Evolutionary conservation across 2,797 vertebrate species (phyloP).

Genomic region (Catharus ustulatus): DNA sequence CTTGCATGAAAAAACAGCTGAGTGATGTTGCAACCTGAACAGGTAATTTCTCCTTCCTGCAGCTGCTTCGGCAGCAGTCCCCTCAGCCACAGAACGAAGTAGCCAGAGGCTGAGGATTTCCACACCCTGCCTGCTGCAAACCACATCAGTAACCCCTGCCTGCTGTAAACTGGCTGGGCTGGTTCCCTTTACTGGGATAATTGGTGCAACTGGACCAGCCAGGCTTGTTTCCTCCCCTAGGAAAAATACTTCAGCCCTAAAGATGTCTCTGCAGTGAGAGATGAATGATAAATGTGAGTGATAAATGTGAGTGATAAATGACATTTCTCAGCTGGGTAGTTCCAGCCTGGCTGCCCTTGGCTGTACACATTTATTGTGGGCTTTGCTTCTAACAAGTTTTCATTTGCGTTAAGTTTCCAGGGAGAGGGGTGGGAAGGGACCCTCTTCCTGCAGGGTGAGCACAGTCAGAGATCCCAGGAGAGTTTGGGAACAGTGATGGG

Average conservation of each 20-base stretch:
- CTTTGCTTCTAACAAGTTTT: background rate
- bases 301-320: background rate
- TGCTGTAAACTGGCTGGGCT: background rate
- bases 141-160: background rate
- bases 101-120: background rate
- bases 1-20: background rate
- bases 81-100: rapidly evolving
- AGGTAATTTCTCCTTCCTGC: background rate
- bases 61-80: background rate
- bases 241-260: background rate
- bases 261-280: background rate
- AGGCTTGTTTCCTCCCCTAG: background rate
- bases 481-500: no score
- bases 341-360: background rate
- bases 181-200: background rate
- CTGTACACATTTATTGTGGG: background rate
- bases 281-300: background rate
- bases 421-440: background rate
- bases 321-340: background rate
- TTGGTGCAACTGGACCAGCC: background rate
- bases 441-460: background rate
- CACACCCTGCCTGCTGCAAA: background rate
- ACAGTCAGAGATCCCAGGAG: background rate
- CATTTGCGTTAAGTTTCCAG: background rate
- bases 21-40: background rate